Base-by-base conservation (phyloP, 1,140 invertebrate species). In the Monochamus saltuarius region DNA sequence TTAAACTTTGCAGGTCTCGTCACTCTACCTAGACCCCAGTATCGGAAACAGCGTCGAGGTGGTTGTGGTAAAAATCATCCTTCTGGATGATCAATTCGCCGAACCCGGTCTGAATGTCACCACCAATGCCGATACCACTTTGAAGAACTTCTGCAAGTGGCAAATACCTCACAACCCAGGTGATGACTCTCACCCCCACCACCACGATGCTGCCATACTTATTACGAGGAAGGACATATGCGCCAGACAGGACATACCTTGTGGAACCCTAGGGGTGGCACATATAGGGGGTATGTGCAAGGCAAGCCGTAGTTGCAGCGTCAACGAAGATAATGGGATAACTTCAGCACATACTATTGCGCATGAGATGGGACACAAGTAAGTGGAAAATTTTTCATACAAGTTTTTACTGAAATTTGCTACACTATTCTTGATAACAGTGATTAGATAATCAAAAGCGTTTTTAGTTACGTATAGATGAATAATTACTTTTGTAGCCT, bases 311-410 rank as follows among this genome's bases (percentile, higher is more conserved):
- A 92, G 89, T 66, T 96, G 93, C 78, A 94, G 89, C 67, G 89
- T 96, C 66, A 94, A 94, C 72, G 90, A 95, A 77, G 93, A 96
- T 80, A 94, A 93, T 74, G 93, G 93, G 37, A 89, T 96, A 53
- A 89, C 89, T 68, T 81, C 95, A 54, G 91, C 92, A 6, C 92
- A 93, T 76, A 96, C 92, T n/a, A 91, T 96, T 65, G 90, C 92
- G 11, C 93, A 96, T 73, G 93, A 96, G 79, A 79, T 96, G 66
- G 93, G 92, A 51, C 93, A 96, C 81, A 95, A 95, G 93, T 95
- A 78, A 86, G 89, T 81, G 47, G 11, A 29, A 29, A 2, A 40
- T 13, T 13, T 40, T n/a, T n/a, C n/a, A 29, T 29, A 29, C 6
- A 6, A 29, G 22, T 29, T 29, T 6, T 29, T 29, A 3, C 22